Evolutionary conservation across 2,888 invertebrate genomes (phyloP), one percentile per base, ranked within the genome.

Genomic region (Cosmia pyralina): DNA sequence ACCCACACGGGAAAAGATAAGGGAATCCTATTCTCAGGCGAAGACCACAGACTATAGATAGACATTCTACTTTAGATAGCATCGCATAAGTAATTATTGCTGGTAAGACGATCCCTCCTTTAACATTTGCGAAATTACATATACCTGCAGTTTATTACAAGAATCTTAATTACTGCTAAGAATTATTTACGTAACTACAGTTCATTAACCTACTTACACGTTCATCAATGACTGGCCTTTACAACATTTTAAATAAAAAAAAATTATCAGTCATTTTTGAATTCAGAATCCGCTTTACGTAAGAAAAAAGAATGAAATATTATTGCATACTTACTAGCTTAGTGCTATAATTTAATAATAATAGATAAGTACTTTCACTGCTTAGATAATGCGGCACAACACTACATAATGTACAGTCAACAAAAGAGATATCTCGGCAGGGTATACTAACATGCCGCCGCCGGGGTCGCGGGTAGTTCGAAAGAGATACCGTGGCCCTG

Each of bases 281-380:
- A 66, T 71, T 73, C 41, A 60, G 41, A 78, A 59, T 38, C 50
- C 28, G 60, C 28, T 59, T 85, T 84, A 79, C 65, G 76, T 78
- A 84, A 85, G 59, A 63, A 72, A 68, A 79, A 78, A 76, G 13
- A 77, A 74, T 50, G 71, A 71, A 74, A 68, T 46, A 52, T 28
- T 52, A 50, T 55, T 72, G 55, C 69, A 64, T 62, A 63, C 72
- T 72, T 44, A 69, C 28, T 71, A 48, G 55, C 79, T 53, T 77
- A 66, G 53, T 53, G 83, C 66, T 69, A 66, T 83, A 80, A 70
- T 73, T 81, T 81, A 71, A 79, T 78, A 75, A 69, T 84, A 73
- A 72, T 73, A 52, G n/a, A 44, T 74, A 58, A 74, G 75, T 66
- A 79, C 86, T 85, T 85, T 85, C 84, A 86, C 85, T 80, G 48